A percentile compares a stretch with the other conserved stretches of the same genome.
Evolutionary conservation across 2,113 vertebrate species (phyloP).

Genomic region (Agapornis roseicollis): DNA sequence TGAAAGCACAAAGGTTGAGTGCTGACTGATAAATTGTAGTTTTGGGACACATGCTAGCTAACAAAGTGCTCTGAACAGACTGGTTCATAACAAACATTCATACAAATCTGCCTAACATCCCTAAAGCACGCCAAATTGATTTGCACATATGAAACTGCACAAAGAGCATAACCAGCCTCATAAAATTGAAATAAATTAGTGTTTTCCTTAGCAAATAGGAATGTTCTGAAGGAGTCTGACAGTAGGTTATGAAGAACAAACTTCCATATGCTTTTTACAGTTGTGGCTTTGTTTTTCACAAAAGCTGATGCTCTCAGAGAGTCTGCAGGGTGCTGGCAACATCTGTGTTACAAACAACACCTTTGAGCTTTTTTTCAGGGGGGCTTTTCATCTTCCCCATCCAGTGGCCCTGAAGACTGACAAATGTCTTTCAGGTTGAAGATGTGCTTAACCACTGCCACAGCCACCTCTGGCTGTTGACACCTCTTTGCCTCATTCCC

Average conservation of each 20-base stretch:
- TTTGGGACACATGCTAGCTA: neutral
- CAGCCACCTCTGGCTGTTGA: neutral
- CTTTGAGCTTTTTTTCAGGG: neutral
- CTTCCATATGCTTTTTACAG: neutral
- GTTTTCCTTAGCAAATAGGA: neutral
- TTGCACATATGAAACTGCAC: slow-evolving; percentile 2
- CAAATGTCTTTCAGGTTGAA: neutral
- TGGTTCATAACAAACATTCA: neutral
- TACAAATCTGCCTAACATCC: neutral
- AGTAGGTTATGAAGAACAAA: neutral
- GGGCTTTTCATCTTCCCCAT: neutral
- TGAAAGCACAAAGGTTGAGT: neutral
- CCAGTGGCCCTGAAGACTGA: neutral
- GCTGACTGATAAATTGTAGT: neutral
- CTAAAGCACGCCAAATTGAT: slow-evolving; percentile 39
- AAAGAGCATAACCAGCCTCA: slow-evolving; percentile 8
- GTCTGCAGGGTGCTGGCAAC: neutral
- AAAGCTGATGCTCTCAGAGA: neutral
- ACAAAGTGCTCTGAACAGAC: neutral
- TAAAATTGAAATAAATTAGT: slow-evolving; percentile 45
- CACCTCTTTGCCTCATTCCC: neutral
- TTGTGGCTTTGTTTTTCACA: slow-evolving; percentile 23
- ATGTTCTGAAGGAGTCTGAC: neutral
- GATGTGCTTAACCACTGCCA: neutral
- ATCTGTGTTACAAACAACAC: neutral